Evolutionary conservation across 2,888 invertebrate genomes (phyloP), one percentile per base, ranked within the genome.

Genomic region (Campaea margaritaria): DNA sequence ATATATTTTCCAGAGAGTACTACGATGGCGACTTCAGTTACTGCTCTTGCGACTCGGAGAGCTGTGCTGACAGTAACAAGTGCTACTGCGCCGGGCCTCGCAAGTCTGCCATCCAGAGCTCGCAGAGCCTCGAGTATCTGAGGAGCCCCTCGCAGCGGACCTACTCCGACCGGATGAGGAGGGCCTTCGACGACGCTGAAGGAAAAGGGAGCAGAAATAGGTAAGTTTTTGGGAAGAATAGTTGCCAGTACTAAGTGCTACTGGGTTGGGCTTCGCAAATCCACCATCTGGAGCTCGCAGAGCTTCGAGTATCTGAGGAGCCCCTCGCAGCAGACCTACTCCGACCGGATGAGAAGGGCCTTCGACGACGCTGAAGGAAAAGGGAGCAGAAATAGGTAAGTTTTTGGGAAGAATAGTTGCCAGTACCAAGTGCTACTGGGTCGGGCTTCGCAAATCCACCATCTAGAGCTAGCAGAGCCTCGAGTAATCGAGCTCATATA

Each of bases 241-340:
- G 94, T 96, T 0, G 97, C 96, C 68, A 96, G 96, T 72, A 97
- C 97, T 82, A 97, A 97, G 83, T 97, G 97, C 79, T 97, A 97
- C 78, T 97, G 97, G 79, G 75, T 94, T 82, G 78, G 87, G 8
- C 79, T n/a, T n/a, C n/a, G n/a, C 27, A 71, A 75, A 57, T 70
- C 74, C 58, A 65, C 65, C 2, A 87, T 91, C 61, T n/a, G n/a
- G n/a, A n/a, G n/a, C n/a, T n/a, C n/a, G n/a, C 90, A 88, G 58
- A 94, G 94, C 62, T 78, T 94, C 56, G 94, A 94, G 70, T 94
- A 94, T 63, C 78, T 94, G 64, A 84, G 87, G 13, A 93, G 93
- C 64, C 93, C 94, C 0, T 85, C 86, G 0, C 93, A 93, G 56
- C 74, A 85, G 53, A 76, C 78, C 0, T 89, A 90, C 70, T 86